Evolutionary conservation across 2,888 invertebrate genomes (phyloP).

Genomic region (Theristus sp.): DNA sequence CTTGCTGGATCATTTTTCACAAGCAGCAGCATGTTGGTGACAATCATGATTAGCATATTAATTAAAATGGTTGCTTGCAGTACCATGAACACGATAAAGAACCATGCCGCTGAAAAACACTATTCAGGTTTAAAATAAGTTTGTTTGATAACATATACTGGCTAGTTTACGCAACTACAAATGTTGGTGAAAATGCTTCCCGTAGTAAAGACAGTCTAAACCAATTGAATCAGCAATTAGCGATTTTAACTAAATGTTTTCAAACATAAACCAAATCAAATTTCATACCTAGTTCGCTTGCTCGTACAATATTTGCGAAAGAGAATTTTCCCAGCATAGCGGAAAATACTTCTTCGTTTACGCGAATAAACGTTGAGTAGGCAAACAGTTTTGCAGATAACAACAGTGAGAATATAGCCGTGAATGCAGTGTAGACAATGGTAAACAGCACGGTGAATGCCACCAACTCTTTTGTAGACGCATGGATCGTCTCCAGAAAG

Average conservation of each 20-base stretch:
- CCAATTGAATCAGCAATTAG: too few relatives aligned
- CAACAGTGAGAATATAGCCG: conserved; percentile 18
- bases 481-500: too few relatives aligned
- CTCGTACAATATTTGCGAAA: conserved; percentile 27
- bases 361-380: conserved; percentile 29
- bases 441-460: neutral
- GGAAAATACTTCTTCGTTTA: conserved; percentile 33
- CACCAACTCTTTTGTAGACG: too few relatives aligned
- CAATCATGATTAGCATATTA: conserved; percentile 31
- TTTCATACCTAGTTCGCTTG: conserved; percentile 5
- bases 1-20: conserved; percentile 29
- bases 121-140: too few relatives aligned
- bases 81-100: conserved; percentile 31
- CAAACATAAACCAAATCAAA: too few relatives aligned
- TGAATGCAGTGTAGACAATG: neutral
- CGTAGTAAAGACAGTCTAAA: too few relatives aligned
- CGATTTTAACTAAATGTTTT: too few relatives aligned
- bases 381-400: conserved; percentile 15
- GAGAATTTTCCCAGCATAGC: conserved; percentile 35
- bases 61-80: conserved; percentile 29
- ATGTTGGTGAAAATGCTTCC: too few relatives aligned
- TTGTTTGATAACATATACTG: too few relatives aligned
- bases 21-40: conserved; percentile 30
- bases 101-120: conserved; percentile 3
- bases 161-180: too few relatives aligned